Evolutionary conservation across 2,888 invertebrate genomes (phyloP), one percentile per base, ranked within the genome.

Genomic region (Himalopsyche japonica): DNA sequence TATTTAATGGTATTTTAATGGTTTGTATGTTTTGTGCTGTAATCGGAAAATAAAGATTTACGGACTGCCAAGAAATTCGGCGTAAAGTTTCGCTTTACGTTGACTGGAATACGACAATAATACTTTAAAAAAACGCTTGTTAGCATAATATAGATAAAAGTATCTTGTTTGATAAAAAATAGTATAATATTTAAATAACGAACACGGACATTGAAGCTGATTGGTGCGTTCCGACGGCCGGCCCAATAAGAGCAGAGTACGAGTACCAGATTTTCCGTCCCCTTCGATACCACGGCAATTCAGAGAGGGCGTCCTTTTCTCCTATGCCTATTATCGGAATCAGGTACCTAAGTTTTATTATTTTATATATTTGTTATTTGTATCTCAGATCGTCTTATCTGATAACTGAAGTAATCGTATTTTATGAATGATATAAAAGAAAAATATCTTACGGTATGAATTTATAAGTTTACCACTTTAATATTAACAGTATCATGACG

Each of bases 251-350:
- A 81, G 79, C 82, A 34, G 83, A 84, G 80, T 24, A 78, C 84
- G 82, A 80, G 85, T 80, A 80, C 83, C 84, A 43, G 82, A 83
- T 76, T 81, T 76, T 82, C 82, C 83, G 83, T 85, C 86, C 83
- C 80, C 84, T 32, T 86, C 84, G 76, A 47, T 49, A 79, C 18
- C 76, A 76, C 70, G 43, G 47, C 80, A 47, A 34, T 78, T 20
- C 24, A 47, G 78, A 84, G 83, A 82, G 81, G 82, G 82, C 85
- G 79, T 85, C 86, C 86, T 78, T 85, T 82, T 86, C 86, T 86
- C 82, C 83, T 86, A 85, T 86, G 86, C 85, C 86, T 85, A 76
- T 34, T 82, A 77, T 30, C 37, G 80, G 80, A 86, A 84, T 82
- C 85, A 85, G 86, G 86, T 86, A 86, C 76, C 32, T 79, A 49